phyloP scores from a whole-genome alignment of 2,888 invertebrate species.

The Harpagoxenus sublaevis region DNA sequence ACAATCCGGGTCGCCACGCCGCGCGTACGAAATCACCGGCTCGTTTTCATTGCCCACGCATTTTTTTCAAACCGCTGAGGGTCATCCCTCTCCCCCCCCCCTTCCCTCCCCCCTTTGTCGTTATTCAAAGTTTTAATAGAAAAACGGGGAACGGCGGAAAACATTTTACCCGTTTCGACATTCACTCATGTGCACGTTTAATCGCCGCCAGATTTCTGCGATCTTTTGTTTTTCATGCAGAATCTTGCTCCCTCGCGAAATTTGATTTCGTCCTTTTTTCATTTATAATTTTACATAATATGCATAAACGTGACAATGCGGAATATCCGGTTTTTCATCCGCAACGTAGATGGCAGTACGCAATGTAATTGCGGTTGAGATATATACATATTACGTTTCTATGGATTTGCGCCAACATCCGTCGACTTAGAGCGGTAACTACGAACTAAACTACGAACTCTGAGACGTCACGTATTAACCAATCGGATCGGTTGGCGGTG shows the following conservation, averaged over 20 bases:
- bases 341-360: neutral
- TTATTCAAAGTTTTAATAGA: constrained; percentile 35
- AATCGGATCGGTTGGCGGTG: constrained; percentile 50
- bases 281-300: neutral
- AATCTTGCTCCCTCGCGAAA: constrained; percentile 34
- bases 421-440: constrained; percentile 37
- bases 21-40: constrained; percentile 31
- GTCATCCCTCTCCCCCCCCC: neutral
- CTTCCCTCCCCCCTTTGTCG: neutral
- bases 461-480: constrained; percentile 51
- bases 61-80: constrained; percentile 21
- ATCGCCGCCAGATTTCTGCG: constrained; percentile 50
- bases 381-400: neutral
- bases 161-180: constrained; percentile 15
- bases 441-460: constrained; percentile 49
- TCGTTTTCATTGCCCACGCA: constrained; percentile 37
- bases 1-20: constrained; percentile 34
- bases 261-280: constrained; percentile 31
- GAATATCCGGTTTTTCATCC: neutral
- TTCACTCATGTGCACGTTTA: constrained; percentile 27
- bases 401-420: constrained; percentile 41
- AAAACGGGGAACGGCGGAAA: neutral
- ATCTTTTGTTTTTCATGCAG: too few species aligned
- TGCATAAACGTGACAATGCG: neutral
- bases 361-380: neutral